These are phyloP conservation scores for Aselliscus stoliczkanus DNA, from an alignment of 2,797 vertebrate genomes.

Conservation along the genomic window DNA sequence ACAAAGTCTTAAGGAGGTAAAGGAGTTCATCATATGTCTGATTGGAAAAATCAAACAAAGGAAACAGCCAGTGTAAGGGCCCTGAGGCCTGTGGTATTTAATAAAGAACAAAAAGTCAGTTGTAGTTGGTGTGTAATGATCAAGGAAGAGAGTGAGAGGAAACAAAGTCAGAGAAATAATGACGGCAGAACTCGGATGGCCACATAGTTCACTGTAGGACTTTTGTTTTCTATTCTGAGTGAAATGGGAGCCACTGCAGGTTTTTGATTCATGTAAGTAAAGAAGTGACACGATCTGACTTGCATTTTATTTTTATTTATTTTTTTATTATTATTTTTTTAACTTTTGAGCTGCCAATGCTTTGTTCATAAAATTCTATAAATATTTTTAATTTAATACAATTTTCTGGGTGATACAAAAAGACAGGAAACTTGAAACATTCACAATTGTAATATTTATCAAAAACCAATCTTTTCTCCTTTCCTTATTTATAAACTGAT, in stretches of 20 bases:
- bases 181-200: background rate
- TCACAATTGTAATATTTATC: background rate
- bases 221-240: background rate
- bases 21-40: background rate
- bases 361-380: conserved; percentile 41
- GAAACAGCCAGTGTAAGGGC: background rate
- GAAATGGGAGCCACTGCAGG: background rate
- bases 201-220: background rate
- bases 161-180: background rate
- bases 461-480: background rate
- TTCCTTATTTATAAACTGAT: background rate
- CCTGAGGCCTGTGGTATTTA: background rate
- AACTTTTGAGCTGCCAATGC: background rate
- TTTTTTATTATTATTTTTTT: too few relatives aligned
- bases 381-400: background rate
- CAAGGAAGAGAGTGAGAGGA: background rate
- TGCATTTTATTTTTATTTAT: background rate
- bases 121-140: background rate
- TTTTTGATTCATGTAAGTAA: background rate
- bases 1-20: background rate
- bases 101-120: background rate
- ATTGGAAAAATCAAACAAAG: background rate
- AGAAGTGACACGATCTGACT: background rate
- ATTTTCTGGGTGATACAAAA: background rate
- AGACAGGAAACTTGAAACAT: background rate